phyloP scores from a whole-genome alignment of 2,888 invertebrate genomes.

The Shargacucullia verbasci region DNA sequence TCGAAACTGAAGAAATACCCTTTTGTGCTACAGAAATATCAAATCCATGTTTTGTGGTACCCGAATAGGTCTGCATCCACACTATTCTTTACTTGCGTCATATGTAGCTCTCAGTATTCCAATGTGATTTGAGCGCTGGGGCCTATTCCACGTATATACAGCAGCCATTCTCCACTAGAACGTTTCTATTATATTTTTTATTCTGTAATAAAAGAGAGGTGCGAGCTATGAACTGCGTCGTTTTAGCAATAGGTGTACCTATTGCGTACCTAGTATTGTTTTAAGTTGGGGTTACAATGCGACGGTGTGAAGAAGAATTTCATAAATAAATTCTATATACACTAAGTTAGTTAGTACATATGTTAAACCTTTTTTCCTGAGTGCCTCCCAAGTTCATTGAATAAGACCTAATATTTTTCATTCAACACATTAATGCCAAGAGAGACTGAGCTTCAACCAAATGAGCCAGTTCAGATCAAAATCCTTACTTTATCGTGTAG shows the following conservation, averaged over 20 bases:
- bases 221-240: slow-evolving; percentile 11
- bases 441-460: no score
- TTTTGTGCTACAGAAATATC: no score
- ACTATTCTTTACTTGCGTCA: slow-evolving; percentile 32
- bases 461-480: no score
- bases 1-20: no score
- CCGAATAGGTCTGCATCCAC: slow-evolving; percentile 10
- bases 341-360: no score
- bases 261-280: slow-evolving; percentile 25
- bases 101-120: slow-evolving; percentile 33
- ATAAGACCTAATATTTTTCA: no score
- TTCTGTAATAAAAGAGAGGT: slow-evolving; percentile 37
- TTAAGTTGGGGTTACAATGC: slow-evolving; percentile 12
- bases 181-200: slow-evolving; percentile 40
- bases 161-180: slow-evolving; percentile 29
- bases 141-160: slow-evolving; percentile 32
- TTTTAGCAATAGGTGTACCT: slow-evolving; percentile 20
- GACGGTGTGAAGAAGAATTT: neutral
- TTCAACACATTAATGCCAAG: no score
- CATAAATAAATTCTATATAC: no score
- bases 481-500: no score
- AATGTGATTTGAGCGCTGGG: slow-evolving; percentile 50
- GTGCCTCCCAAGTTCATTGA: no score
- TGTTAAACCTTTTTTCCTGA: no score
- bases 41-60: slow-evolving; percentile 21